A percentile compares a stretch with the other conserved stretches of the same genome.
These are phyloP conservation scores for Acrobasis consociella DNA, from an alignment of 2,888 invertebrate species.

Conservation along the genomic window DNA sequence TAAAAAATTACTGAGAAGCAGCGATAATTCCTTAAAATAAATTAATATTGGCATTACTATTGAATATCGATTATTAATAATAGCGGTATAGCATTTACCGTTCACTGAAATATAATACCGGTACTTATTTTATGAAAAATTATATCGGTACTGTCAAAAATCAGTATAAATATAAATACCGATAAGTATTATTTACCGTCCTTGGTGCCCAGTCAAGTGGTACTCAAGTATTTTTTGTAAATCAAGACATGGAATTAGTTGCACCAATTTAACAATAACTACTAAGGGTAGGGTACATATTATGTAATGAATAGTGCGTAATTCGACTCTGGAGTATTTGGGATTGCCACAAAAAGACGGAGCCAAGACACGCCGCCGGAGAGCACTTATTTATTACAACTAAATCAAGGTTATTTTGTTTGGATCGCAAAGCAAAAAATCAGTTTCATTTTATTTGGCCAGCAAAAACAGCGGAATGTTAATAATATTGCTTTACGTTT, in stretches of 20 bases:
- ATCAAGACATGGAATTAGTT: background rate
- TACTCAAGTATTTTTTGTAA: too few species aligned
- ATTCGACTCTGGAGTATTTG: background rate
- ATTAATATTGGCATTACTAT: too few species aligned
- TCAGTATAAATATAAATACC: too few species aligned
- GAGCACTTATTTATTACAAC: conserved; percentile 22
- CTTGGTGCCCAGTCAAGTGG: too few species aligned
- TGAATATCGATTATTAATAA: too few species aligned
- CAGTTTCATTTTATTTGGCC: conserved; percentile 6
- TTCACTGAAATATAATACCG: too few species aligned
- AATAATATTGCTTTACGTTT: background rate
- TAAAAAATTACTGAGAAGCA: too few species aligned
- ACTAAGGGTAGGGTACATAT: background rate
- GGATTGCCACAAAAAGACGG: conserved; percentile 4
- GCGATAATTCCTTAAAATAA: too few species aligned
- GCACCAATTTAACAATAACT: background rate
- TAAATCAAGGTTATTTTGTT: conserved; percentile 17
- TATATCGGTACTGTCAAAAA: too few species aligned
- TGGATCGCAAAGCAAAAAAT: background rate
- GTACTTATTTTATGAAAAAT: too few species aligned
- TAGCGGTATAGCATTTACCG: too few species aligned
- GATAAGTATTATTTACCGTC: too few species aligned
- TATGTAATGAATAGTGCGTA: background rate
- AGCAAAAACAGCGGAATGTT: background rate
- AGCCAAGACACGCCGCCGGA: conserved; percentile 5